Evolutionary conservation across 2,888 invertebrate genomes (phyloP), one percentile per base, ranked within the genome.

Genomic region (Embidobia sp.): DNA sequence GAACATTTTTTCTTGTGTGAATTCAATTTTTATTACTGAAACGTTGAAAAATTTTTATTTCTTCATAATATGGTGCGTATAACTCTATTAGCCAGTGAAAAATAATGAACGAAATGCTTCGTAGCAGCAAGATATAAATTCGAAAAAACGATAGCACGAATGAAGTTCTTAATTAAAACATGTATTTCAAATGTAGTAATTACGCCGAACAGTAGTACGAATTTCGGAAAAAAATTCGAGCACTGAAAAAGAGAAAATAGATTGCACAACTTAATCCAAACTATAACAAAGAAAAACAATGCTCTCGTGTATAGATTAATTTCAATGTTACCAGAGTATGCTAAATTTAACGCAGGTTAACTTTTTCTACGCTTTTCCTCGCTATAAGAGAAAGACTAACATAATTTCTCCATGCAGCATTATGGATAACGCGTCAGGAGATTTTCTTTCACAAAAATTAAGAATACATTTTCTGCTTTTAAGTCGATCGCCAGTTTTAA

Each of bases 241-340:
- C 22, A 11, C 22, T 51, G 35, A 35, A 49, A 49, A 27, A 18
- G 35, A 35, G 11, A 51, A 16, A 51, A 51, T 35, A 22, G 16
- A 37, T 37, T 15, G 37, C 37, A 11, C 55, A 55, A 55, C 42
- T 55, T 55, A 55, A 55, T 55, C 55, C 55, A 15, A 55, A 42
- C 55, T 42, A 29, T 55, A 40, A 55, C 40, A 55, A 55, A 55
- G 55, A 55, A 55, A 55, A 55, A 55, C 42, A 55, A 55, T 55
- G 55, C 55, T 42, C 27, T 26, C 42, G 40, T 55, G 55, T 55
- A 55, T 55, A 55, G 55, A 55, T 55, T 55, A 55, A 55, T 55
- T 55, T 55, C 42, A 55, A 55, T 55, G 55, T 55, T 55, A 37
- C 55, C 29, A 10, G 26, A 27, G 27, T n/a, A 27, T 7, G 55